Evolutionary conservation across 2,888 invertebrate genomes (phyloP), one percentile per base, ranked within the genome.

Genomic region (Lithophane ornitopus): DNA sequence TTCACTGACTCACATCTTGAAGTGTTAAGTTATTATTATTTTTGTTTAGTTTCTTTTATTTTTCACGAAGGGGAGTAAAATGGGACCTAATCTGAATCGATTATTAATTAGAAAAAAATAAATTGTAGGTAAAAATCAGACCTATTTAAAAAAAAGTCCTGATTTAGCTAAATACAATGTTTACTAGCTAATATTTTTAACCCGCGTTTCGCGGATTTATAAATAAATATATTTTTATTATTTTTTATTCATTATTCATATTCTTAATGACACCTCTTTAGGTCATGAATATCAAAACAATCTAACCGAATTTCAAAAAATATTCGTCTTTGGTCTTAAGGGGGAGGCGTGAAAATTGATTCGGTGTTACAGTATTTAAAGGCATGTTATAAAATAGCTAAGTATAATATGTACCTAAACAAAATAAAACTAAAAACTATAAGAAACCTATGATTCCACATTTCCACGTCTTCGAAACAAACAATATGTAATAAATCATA

Each of bases 1-100:
- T 86, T 79, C 73, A 87, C 86, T 87, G 85, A 87, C 69, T 88
- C 86, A 88, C 80, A 73, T 88, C 88, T 88, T 87, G 70, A 54
- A 84, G 88, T 88, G 80, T 78, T 52, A 78, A 79, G 63, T 87
- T 84, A 86, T 88, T 81, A 86, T 84, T 88, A 70, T 73, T 86
- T 71, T 74, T 84, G 63, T 69, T 12, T 26, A 22, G 52, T 71
- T 81, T 81, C 70, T 82, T 76, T 78, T 77, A 79, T 70, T 79
- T 68, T 28, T 19, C 0, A 58, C 9, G 19, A 58, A 19, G 19
- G 19, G 26, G 56, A 56, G 26, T 16, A 28, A 16, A 56, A 56
- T 28, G 16, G 0, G 1, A 7, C 14, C 26, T 56, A 16, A 28
- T 56, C 16, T 28, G 3, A 56, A 56, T 26, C 56, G 2, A 26